These are phyloP conservation scores for Nemotelus nigrinus DNA, from an alignment of 2,888 invertebrate genomes.

Conservation along the genomic window DNA sequence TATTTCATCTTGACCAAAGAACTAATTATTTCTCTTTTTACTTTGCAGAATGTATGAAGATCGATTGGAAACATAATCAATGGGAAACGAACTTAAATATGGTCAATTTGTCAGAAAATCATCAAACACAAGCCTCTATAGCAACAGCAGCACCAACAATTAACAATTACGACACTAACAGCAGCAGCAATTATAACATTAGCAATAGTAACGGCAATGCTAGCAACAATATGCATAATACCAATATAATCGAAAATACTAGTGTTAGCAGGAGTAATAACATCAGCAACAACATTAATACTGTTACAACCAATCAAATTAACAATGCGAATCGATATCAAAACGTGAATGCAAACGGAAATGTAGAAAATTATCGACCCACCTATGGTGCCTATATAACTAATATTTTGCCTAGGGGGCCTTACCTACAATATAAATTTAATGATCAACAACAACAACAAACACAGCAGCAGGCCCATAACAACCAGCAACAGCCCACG, in stretches of 20 bases:
- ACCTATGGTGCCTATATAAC: slow-evolving; percentile 55
- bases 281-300: slow-evolving; percentile 34
- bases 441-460: slow-evolving; percentile 50
- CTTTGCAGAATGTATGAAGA: slow-evolving; percentile 47
- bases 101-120: slow-evolving; percentile 34
- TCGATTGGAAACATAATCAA: slow-evolving; percentile 27
- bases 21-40: background rate
- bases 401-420: slow-evolving; percentile 54
- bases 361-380: slow-evolving; percentile 50
- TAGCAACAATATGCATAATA: slow-evolving; percentile 27
- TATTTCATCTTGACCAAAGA: no score
- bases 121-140: slow-evolving; percentile 2
- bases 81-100: slow-evolving; percentile 36
- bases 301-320: slow-evolving; percentile 29
- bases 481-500: slow-evolving; percentile 15
- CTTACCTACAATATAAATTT: slow-evolving; percentile 55
- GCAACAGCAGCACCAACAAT: slow-evolving; percentile 23
- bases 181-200: slow-evolving; percentile 17
- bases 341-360: slow-evolving; percentile 26
- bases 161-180: background rate
- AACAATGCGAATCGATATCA: slow-evolving; percentile 33
- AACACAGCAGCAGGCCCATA: background rate
- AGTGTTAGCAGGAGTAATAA: slow-evolving; percentile 29
- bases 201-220: slow-evolving; percentile 11
- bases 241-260: slow-evolving; percentile 36